Conservation (phyloP, 2,797 vertebrate species). For the Astyanax mexicanus region DNA sequence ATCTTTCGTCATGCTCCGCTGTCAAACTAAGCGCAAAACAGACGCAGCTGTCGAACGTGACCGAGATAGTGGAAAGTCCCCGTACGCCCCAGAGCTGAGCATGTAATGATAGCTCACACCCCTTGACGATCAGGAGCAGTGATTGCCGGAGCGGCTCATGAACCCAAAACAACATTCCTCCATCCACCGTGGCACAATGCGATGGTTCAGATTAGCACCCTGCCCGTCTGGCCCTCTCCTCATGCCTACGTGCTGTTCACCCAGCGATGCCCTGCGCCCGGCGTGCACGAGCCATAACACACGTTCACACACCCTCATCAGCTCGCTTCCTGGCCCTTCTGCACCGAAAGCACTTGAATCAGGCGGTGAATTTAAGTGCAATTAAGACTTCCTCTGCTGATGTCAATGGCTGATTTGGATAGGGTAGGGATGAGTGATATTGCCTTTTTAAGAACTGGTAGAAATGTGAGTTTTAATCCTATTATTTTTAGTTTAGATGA, state of each 20-base stretch:
- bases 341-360: constrained; percentile 33
- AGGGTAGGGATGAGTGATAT: constrained; percentile 15
- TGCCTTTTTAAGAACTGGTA: constrained; percentile 6
- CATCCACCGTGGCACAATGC: constrained; percentile 29
- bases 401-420: constrained; percentile 29
- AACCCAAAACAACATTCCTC: constrained; percentile 63
- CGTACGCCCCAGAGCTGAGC: constrained; percentile 20
- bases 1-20: constrained; percentile 40
- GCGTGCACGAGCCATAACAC: constrained; percentile 31
- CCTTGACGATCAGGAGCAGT: constrained; percentile 47
- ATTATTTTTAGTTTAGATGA: no score
- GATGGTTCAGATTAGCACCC: constrained; percentile 59
- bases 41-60: constrained; percentile 44
- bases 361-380: constrained; percentile 35
- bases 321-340: constrained; percentile 46
- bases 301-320: constrained; percentile 57
- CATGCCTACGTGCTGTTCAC: constrained; percentile 61
- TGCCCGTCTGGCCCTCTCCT: constrained; percentile 41
- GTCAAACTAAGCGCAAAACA: constrained; percentile 31
- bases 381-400: constrained; percentile 49
- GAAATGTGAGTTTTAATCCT: not conserved
- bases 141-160: constrained; percentile 53
- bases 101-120: constrained; percentile 33
- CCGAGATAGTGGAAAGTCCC: constrained; percentile 55
- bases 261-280: constrained; percentile 46